Conservation (phyloP, 2,797 vertebrate species). For the Xiphorhynchus erythropygius region DNA sequence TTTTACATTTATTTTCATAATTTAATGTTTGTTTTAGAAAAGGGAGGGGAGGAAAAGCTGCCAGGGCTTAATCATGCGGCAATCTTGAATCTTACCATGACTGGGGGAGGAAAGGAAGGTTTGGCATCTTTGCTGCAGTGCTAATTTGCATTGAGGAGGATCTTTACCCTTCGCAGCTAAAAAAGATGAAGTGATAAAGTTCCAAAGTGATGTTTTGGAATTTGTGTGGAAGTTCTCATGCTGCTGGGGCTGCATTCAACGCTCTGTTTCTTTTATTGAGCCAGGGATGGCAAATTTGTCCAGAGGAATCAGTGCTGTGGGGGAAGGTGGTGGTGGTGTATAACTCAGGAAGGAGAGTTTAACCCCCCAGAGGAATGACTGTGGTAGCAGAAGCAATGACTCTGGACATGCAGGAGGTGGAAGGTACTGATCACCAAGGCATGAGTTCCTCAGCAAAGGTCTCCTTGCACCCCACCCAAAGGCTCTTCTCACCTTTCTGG, state of each 20-base stretch:
- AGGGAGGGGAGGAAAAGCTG: conserved; percentile 57
- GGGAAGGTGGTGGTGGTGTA: background rate
- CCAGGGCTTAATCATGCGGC: conserved; percentile 58
- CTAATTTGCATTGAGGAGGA: conserved; percentile 66
- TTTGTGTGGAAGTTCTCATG: background rate
- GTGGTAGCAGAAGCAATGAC: background rate
- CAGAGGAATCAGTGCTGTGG: background rate
- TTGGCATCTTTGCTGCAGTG: conserved; percentile 59
- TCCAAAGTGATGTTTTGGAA: conserved; percentile 63
- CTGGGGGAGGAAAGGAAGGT: conserved; percentile 56
- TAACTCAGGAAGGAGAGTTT: background rate
- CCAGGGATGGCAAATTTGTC: background rate
- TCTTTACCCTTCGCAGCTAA: conserved; percentile 63
- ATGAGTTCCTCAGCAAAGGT: background rate
- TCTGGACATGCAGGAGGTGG: background rate
- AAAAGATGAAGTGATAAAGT: conserved; percentile 67
- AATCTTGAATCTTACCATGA: conserved; percentile 44
- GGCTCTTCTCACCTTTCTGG: background rate
- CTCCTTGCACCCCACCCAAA: background rate
- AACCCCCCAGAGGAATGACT: background rate
- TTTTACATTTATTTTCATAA: conserved; percentile 69
- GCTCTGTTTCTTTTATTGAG: conserved; percentile 6
- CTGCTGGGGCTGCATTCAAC: background rate
- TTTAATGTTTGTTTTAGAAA: conserved; percentile 69
- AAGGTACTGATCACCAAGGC: background rate